Conservation (phyloP, 2,113 vertebrate species). For the Lipophrys pholis region DNA sequence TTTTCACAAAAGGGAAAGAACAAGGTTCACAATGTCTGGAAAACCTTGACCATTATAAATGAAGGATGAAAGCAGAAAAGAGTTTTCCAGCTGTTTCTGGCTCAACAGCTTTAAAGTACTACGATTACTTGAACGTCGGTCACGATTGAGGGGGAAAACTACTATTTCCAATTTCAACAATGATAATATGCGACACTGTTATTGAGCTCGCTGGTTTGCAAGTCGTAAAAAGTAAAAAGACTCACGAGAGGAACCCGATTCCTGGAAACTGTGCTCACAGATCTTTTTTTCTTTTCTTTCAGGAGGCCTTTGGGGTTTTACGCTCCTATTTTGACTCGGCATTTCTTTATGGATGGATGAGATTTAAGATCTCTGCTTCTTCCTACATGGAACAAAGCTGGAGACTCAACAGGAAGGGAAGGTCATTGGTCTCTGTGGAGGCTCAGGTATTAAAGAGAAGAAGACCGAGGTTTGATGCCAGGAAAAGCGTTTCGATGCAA, state of each 20-base stretch:
- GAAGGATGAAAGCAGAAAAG: too few relatives aligned
- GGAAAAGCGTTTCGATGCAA: too few relatives aligned
- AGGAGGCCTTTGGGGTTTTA: slow-evolving; percentile 1
- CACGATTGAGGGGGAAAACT: too few relatives aligned
- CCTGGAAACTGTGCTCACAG: neutral
- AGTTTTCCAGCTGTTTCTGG: too few relatives aligned
- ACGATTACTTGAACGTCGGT: too few relatives aligned
- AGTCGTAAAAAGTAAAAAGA: neutral
- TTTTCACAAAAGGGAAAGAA: too few relatives aligned
- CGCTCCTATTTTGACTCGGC: neutral
- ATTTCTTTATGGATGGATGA: neutral
- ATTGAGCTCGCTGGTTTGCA: neutral
- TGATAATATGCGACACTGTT: neutral
- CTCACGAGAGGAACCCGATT: neutral
- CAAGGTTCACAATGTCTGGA: too few relatives aligned
- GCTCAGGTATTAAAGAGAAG: neutral
- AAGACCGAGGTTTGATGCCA: too few relatives aligned
- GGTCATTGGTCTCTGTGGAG: neutral
- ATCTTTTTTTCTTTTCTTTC: neutral
- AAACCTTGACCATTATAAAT: too few relatives aligned
- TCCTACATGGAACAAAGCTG: neutral
- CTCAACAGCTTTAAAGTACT: too few relatives aligned
- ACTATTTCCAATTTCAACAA: neutral
- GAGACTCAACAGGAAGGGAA: neutral
- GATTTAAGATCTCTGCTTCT: neutral